Evolutionary conservation across 2,888 invertebrate genomes (phyloP), one percentile per base, ranked within the genome.

Genomic region (Dastarcus helophoroides): DNA sequence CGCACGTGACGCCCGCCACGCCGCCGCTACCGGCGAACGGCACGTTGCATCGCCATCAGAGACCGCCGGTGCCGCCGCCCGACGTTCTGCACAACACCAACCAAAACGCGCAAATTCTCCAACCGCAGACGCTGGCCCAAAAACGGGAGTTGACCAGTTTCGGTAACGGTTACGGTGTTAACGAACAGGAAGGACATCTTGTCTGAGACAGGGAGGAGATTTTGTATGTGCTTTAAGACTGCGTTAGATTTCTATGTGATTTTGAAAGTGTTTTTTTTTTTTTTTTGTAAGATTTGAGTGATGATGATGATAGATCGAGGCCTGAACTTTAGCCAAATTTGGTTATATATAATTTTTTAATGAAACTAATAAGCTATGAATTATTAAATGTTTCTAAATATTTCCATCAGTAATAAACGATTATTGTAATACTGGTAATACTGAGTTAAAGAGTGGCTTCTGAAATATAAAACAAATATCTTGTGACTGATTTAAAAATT

Each of bases 101-200:
- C 41, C 59, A 60, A 37, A 61, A 58, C 31, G 44, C 54, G 21
- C 63, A 63, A 42, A 62, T 63, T 23, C 48, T 62, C 5, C 62
- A 62, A 39, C 60, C 63, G 32, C 62, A 62, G 42, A 58, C 58
- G 11, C 43, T 63, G 19, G 50, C 53, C 30, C 61, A 62, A 41
- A 62, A 62, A 41, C 53, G 60, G 21, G 58, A 60, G 35, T 38
- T 62, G 37, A 60, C 56, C 39, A 61, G 59, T 47, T 62, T 62
- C 39, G 62, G 62, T 33, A 62, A 61, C 38, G 60, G 61, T 40
- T 62, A 62, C 43, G 58, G 62, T 36, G 60, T 60, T 26, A 61
- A 57, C 36, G 62, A 63, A 50, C 62, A 62, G 39, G 63, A 63
- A 39, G 63, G 62, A 30, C 63, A 63, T 48, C 62, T 63, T 43